Base-by-base conservation (phyloP, 2,888 invertebrate genomes). In the Theodoxus fluviatilis region DNA sequence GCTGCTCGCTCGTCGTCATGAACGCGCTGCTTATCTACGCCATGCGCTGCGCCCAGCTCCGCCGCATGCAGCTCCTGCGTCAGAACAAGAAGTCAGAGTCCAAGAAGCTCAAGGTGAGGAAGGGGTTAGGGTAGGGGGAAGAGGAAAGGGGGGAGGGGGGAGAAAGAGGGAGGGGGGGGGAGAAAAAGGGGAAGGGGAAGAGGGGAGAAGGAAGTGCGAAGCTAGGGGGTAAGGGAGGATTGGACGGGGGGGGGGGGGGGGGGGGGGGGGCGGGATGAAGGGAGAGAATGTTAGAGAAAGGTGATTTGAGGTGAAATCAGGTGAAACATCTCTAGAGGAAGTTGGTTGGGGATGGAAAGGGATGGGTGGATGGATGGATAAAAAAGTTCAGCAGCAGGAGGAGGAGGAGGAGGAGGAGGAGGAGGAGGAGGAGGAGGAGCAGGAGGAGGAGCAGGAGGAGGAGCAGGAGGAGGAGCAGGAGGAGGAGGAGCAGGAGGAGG, bases 11-110 rank as follows among this genome's bases (percentile, higher is more conserved):
- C 55, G 94, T 96, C 0, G 92, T 94, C 25, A 90, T 98, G 67
- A 97, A 97, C 85, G 92, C 94, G 0, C 89, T 96, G 9, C 90
- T 98, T 3, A 95, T 96, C 85, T 89, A 91, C 67, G 95, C 96
- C 0, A 91, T 98, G 91, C 90, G 93, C 69, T 91, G 92, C 75
- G 96, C 96, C 0, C 94, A 95, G 84, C 89, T 91, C 70, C 92
- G 94, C 74, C 89, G 94, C 43, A 92, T 92, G 83, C 90, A 92
- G 80, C 90, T 95, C 0, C 92, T 94, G 83, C 91, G 92, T 74
- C 93, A 92, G 85, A 94, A 93, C 84, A 89, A 86, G 75, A 85
- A 85, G 64, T 83, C 80, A 52, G 87, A 87, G 73, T 84, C 83
- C 7, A 78, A 81, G 67, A 84, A 84, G 63, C 71, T 86, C 28